Evolutionary conservation across 2,888 invertebrate genomes (phyloP).

Genomic region (Yponomeuta plumbellus): DNA sequence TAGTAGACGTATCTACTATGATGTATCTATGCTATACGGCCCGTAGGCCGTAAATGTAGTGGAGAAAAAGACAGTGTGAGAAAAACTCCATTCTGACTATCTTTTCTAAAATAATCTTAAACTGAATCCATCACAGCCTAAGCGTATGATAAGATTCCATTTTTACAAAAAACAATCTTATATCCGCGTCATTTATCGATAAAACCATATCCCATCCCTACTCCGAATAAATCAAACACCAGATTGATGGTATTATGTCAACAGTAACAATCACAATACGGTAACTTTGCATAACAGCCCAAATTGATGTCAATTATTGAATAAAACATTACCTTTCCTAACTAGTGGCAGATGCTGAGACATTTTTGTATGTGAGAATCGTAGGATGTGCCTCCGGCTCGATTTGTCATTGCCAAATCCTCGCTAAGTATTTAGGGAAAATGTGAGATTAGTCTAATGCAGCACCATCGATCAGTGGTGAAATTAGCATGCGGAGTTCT

Average conservation of each 20-base stretch:
- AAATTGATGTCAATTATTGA: constrained; percentile 64
- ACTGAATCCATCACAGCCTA: too few species aligned
- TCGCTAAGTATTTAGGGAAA: constrained; percentile 41
- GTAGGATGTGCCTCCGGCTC: constrained; percentile 24
- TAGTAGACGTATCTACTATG: too few species aligned
- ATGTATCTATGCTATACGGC: too few species aligned
- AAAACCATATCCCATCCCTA: constrained; percentile 25
- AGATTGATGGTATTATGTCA: constrained; percentile 75
- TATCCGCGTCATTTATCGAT: constrained; percentile 1
- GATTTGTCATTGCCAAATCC: constrained; percentile 69
- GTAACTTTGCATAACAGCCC: constrained; percentile 66
- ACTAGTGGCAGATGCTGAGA: constrained; percentile 47
- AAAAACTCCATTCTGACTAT: too few species aligned
- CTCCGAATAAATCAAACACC: constrained; percentile 60
- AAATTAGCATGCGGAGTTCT: constrained; percentile 28
- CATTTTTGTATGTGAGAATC: constrained; percentile 55
- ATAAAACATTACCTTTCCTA: constrained; percentile 51
- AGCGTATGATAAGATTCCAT: too few species aligned
- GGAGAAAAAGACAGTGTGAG: too few species aligned
- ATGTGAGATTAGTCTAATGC: constrained; percentile 37
- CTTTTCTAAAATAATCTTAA: too few species aligned
- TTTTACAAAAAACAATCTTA: too few species aligned
- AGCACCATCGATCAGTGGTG: constrained; percentile 29
- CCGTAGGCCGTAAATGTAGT: too few species aligned
- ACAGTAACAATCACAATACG: constrained; percentile 64